phyloP scores from a whole-genome alignment of 2,888 invertebrate genomes.

The Diaphora mendica region DNA sequence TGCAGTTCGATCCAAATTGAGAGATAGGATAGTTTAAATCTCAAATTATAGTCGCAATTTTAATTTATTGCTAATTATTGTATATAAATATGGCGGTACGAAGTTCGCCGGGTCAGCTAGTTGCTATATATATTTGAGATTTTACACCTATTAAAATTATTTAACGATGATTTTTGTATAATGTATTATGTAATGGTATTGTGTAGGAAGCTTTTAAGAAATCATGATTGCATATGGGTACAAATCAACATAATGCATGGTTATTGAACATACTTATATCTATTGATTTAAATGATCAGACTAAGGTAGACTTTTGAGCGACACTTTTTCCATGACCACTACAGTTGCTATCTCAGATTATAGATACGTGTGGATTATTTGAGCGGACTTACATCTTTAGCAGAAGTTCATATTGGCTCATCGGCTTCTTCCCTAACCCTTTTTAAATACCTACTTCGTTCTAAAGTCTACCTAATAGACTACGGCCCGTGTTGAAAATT shows the following conservation, averaged over 20 bases:
- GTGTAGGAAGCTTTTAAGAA: not conserved
- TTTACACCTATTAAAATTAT: not conserved
- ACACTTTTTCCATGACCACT: not conserved
- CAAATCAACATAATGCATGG: slow-evolving; percentile 8
- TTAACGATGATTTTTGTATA: not conserved
- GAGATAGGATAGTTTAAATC: too few species aligned
- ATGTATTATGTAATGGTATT: not conserved
- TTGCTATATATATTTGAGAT: not conserved
- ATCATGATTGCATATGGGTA: not conserved
- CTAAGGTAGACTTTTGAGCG: not conserved
- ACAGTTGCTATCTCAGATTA: not conserved
- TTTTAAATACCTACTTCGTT: not conserved
- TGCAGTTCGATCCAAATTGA: too few species aligned
- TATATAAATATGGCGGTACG: too few species aligned
- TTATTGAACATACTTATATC: not conserved
- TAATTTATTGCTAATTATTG: too few species aligned
- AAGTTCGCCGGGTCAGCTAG: too few species aligned
- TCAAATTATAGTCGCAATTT: too few species aligned
- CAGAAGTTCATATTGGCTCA: not conserved
- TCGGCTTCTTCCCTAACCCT: not conserved
- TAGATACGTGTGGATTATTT: not conserved
- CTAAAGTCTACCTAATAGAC: not conserved
- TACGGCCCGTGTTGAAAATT: too few species aligned
- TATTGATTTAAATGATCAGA: slow-evolving; percentile 1
- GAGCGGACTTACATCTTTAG: not conserved